Evolutionary conservation across 2,113 vertebrate species (phyloP).

Genomic region (Mastomys coucha): DNA sequence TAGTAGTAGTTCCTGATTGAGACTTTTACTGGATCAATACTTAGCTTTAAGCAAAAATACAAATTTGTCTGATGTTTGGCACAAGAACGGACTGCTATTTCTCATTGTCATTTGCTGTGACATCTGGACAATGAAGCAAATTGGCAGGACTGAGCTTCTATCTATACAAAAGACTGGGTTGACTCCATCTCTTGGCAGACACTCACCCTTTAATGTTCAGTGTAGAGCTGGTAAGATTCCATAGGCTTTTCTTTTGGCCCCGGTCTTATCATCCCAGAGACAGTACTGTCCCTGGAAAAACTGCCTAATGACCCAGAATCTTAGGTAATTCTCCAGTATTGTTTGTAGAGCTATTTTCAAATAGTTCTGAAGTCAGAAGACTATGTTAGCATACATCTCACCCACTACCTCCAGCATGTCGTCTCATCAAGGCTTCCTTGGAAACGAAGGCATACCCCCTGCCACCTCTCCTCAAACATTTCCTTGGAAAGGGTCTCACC

Average conservation of each 20-base stretch:
- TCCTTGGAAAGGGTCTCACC: neutral
- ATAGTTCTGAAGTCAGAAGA: conserved; percentile 8
- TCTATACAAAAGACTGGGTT: neutral
- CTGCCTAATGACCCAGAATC: conserved; percentile 16
- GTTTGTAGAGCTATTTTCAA: conserved; percentile 10
- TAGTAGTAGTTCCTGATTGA: neutral
- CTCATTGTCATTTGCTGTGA: conserved; percentile 36
- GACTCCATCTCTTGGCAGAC: neutral
- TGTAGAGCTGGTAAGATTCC: neutral
- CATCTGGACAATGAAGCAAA: neutral
- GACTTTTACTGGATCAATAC: neutral
- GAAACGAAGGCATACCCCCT: neutral
- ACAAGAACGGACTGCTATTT: conserved; percentile 22
- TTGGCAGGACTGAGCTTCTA: neutral
- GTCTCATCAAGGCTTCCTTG: neutral
- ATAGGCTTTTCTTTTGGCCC: neutral
- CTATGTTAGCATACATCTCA: conserved; percentile 51
- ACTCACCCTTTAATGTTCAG: neutral
- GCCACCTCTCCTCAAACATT: neutral
- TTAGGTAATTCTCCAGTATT: conserved; percentile 41
- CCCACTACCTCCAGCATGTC: neutral
- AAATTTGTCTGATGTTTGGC: neutral
- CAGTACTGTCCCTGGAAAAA: conserved; percentile 55
- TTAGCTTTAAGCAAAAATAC: conserved; percentile 35
- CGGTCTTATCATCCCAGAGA: conserved; percentile 19